A percentile compares a stretch with the other conserved stretches of the same genome.
Conservation (phyloP, 35 echinoderm and acorn worm species). For the Apostichopus japonicus region DNA sequence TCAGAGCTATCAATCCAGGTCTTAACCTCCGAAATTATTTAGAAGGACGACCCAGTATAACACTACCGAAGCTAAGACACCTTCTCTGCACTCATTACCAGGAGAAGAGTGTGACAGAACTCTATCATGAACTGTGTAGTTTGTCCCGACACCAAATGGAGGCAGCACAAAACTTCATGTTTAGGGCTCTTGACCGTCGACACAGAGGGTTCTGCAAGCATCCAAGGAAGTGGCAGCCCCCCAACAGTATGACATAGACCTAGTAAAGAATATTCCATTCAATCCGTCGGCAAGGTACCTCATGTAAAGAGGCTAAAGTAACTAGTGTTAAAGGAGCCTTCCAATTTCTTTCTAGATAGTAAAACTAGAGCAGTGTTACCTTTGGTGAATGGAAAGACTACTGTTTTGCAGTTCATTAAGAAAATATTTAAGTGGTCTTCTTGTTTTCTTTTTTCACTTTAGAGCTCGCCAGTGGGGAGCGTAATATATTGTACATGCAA, state of each 20-base stretch:
- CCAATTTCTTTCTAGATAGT: no score
- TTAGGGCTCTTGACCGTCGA: slow-evolving; percentile 49
- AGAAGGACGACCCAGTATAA: slow-evolving; percentile 6
- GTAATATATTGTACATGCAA: no score
- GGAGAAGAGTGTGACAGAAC: slow-evolving; percentile 61
- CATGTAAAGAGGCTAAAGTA: no score
- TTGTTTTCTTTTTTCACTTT: no score
- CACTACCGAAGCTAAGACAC: background rate
- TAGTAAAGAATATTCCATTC: no score
- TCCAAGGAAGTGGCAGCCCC: background rate
- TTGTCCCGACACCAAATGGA: slow-evolving; percentile 26
- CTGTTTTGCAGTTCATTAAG: no score
- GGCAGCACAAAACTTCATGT: slow-evolving; percentile 52
- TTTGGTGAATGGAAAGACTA: no score
- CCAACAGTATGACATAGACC: background rate
- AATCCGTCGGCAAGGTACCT: no score
- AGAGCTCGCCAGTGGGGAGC: no score
- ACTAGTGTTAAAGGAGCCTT: no score
- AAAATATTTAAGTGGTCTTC: no score
- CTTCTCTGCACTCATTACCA: slow-evolving; percentile 58
- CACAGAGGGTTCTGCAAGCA: slow-evolving; percentile 39
- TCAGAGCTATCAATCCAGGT: slow-evolving; percentile 38
- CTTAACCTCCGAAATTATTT: slow-evolving; percentile 48
- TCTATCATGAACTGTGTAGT: slow-evolving; percentile 59
- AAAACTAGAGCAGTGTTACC: no score